phyloP scores from a whole-genome alignment of 2,797 vertebrate species.

The Mastacembelus armatus region DNA sequence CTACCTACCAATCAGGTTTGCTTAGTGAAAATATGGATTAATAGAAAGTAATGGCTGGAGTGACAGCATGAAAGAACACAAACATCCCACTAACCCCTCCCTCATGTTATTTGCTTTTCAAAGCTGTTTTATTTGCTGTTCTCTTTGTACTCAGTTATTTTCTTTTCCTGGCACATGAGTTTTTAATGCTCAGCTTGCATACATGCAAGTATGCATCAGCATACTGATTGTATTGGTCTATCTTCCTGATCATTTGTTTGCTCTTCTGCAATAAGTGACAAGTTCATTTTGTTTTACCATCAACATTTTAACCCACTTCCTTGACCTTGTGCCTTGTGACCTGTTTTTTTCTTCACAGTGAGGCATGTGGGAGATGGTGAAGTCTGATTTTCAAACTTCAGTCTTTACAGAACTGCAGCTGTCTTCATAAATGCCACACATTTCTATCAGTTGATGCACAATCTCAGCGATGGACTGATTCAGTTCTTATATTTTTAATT shows the following conservation, averaged over 20 bases:
- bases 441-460: too few relatives aligned
- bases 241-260: background rate
- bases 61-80: background rate
- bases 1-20: constrained; percentile 30
- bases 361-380: background rate
- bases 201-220: too few relatives aligned
- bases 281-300: background rate
- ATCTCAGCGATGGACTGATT: too few relatives aligned
- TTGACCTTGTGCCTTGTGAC: background rate
- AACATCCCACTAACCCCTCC: background rate
- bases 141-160: background rate
- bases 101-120: background rate
- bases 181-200: too few relatives aligned
- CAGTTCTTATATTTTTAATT: background rate
- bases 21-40: background rate
- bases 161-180: background rate
- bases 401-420: background rate
- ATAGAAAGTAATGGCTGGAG: background rate
- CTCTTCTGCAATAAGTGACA: background rate
- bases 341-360: background rate
- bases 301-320: background rate
- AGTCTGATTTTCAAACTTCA: background rate
- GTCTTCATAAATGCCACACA: background rate
- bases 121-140: too few relatives aligned
- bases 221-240: background rate